Conservation (phyloP, 2,113 vertebrate species). For the Nycticebus coucang region DNA sequence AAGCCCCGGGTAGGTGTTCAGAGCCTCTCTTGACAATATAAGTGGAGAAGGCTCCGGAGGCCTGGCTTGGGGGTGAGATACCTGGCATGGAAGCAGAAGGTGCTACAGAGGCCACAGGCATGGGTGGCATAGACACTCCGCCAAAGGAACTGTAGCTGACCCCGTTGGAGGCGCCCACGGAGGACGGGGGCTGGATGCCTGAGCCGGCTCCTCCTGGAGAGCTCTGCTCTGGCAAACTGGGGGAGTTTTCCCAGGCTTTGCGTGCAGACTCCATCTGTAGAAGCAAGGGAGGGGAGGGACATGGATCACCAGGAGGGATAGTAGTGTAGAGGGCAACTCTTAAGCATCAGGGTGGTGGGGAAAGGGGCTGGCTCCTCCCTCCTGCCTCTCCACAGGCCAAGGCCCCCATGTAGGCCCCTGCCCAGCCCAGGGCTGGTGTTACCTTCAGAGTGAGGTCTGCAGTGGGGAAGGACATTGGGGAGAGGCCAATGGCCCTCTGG, state of each 20-base stretch:
- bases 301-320: slow-evolving; percentile 26
- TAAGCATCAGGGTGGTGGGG: rapidly evolving
- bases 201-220: slow-evolving; percentile 91
- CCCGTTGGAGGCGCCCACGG: slow-evolving; percentile 93
- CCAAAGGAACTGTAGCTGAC: slow-evolving; percentile 98
- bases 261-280: slow-evolving; percentile 98
- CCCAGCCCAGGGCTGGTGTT: slow-evolving; percentile 25
- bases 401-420: not conserved
- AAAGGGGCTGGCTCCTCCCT: not conserved
- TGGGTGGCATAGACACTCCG: slow-evolving; percentile 96
- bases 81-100: slow-evolving; percentile 99
- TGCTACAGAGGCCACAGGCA: slow-evolving; percentile 98
- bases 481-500: slow-evolving; percentile 94
- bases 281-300: not conserved
- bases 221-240: slow-evolving; percentile 96
- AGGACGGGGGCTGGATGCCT: slow-evolving; percentile 93
- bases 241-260: slow-evolving; percentile 99
- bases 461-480: slow-evolving; percentile 94
- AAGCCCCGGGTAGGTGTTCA: rapidly evolving
- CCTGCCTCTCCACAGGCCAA: not conserved
- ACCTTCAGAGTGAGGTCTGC: slow-evolving; percentile 98
- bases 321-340: not conserved
- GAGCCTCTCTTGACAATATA: rapidly evolving
- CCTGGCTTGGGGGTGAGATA: slow-evolving; percentile 69
- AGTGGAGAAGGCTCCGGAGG: not conserved